phyloP scores from a whole-genome alignment of 2,888 invertebrate species.

The Mylabris sibirica region DNA sequence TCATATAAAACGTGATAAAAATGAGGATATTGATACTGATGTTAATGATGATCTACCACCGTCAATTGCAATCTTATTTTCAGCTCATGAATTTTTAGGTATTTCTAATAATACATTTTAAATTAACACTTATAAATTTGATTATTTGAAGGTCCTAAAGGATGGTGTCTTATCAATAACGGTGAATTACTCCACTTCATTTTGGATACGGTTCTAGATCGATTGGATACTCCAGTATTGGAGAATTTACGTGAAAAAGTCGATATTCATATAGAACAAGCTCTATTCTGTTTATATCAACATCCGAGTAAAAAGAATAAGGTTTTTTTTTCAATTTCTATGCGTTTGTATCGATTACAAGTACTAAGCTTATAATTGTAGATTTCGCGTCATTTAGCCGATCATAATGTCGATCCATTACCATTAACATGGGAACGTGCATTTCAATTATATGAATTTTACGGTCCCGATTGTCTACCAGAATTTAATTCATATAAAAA shows the following conservation, averaged over 20 bases:
- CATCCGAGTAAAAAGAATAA: slow-evolving; percentile 78
- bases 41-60: slow-evolving; percentile 70
- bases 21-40: slow-evolving; percentile 51
- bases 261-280: slow-evolving; percentile 83
- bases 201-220: slow-evolving; percentile 76
- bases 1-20: slow-evolving; percentile 52
- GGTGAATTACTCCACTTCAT: slow-evolving; percentile 82
- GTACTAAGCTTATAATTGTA: slow-evolving; percentile 43
- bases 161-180: slow-evolving; percentile 81
- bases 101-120: slow-evolving; percentile 37
- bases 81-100: slow-evolving; percentile 86
- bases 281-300: slow-evolving; percentile 84
- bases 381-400: slow-evolving; percentile 70
- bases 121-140: neutral
- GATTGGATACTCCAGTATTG: slow-evolving; percentile 71
- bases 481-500: slow-evolving; percentile 80
- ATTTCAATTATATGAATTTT: slow-evolving; percentile 80
- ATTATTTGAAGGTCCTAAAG: slow-evolving; percentile 62
- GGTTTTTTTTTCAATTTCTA: slow-evolving; percentile 52
- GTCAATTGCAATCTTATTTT: slow-evolving; percentile 79
- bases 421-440: slow-evolving; percentile 77
- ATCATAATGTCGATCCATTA: slow-evolving; percentile 77
- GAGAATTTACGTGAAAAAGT: slow-evolving; percentile 73
- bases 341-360: neutral
- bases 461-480: slow-evolving; percentile 79